Evolutionary conservation across 2,888 invertebrate species (phyloP).

Genomic region (Micropterix aruncella): DNA sequence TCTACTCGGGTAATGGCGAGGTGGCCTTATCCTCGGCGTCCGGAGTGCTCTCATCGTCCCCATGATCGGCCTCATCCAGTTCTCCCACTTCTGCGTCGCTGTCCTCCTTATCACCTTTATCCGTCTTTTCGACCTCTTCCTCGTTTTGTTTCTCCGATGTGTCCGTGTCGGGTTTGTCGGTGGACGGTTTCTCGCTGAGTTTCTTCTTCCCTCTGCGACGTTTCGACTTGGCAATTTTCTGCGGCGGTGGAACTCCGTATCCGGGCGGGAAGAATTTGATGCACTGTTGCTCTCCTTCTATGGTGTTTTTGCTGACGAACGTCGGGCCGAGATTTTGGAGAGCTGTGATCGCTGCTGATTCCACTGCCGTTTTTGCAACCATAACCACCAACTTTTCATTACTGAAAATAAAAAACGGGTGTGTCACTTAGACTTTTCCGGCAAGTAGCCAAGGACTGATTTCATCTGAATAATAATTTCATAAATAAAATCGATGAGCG

Average conservation of each 20-base stretch:
- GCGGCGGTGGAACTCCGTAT: constrained; percentile 35
- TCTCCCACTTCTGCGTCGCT: constrained; percentile 13
- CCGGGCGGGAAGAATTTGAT: constrained; percentile 53
- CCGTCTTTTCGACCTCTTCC: constrained; percentile 9
- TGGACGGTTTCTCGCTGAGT: constrained; percentile 13
- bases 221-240: constrained; percentile 27
- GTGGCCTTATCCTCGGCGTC: constrained; percentile 23
- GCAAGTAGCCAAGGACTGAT: too few species aligned
- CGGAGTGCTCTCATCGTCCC: constrained; percentile 9
- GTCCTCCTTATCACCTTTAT: constrained; percentile 11
- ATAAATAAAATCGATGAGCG: too few species aligned
- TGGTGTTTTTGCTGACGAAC: constrained; percentile 52
- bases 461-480: too few species aligned
- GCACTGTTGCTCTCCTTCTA: constrained; percentile 48
- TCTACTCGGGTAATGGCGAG: too few species aligned
- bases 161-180: constrained; percentile 17
- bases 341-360: constrained; percentile 45
- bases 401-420: constrained; percentile 26
- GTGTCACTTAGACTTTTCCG: too few species aligned
- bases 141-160: constrained; percentile 9
- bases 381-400: constrained; percentile 55
- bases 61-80: constrained; percentile 11
- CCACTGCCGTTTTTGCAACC: constrained; percentile 37
- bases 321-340: constrained; percentile 51
- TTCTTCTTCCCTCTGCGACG: not conserved